phyloP scores from a whole-genome alignment of 2,797 vertebrate genomes.

The Lepus townsendii region DNA sequence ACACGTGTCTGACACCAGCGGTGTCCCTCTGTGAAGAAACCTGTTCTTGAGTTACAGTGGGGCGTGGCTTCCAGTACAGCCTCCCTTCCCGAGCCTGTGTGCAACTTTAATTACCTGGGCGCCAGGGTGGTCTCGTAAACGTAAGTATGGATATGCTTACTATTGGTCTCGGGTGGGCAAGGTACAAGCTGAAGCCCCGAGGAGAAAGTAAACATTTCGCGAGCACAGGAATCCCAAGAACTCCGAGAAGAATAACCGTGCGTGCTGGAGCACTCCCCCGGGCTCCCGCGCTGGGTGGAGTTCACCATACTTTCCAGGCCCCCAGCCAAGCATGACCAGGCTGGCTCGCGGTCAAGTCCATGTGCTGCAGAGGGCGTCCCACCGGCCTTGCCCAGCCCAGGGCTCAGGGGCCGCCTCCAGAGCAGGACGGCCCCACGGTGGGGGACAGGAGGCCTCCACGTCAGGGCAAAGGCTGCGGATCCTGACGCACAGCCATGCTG shows the following conservation, averaged over 20 bases:
- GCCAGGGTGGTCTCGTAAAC: constrained; percentile 79
- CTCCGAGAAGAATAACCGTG: constrained; percentile 75
- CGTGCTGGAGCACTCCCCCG: constrained; percentile 14
- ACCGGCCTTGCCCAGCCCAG: accelerated
- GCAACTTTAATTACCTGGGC: constrained; percentile 67
- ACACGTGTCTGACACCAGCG: constrained; percentile 63
- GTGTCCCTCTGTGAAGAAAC: constrained; percentile 47
- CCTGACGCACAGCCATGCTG: background rate
- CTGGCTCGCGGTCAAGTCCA: constrained; percentile 12
- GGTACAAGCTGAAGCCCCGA: constrained; percentile 33
- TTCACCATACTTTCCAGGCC: constrained; percentile 84
- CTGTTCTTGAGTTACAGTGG: constrained; percentile 58
- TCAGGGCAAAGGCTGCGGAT: background rate
- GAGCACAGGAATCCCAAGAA: constrained; percentile 78
- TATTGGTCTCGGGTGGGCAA: constrained; percentile 69
- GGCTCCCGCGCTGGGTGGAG: constrained; percentile 73
- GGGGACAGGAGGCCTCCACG: background rate
- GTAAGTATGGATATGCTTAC: background rate
- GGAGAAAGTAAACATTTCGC: constrained; percentile 85
- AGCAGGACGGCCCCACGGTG: background rate
- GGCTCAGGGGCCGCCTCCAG: background rate
- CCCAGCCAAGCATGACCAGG: constrained; percentile 78
- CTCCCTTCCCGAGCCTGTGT: background rate
- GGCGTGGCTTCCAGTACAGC: background rate
- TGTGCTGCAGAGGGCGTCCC: constrained; percentile 44